Evolutionary conservation across 35 echinoderm and acorn worm genomes (phyloP).

Genomic region (Strongylocentrotus purpuratus): DNA sequence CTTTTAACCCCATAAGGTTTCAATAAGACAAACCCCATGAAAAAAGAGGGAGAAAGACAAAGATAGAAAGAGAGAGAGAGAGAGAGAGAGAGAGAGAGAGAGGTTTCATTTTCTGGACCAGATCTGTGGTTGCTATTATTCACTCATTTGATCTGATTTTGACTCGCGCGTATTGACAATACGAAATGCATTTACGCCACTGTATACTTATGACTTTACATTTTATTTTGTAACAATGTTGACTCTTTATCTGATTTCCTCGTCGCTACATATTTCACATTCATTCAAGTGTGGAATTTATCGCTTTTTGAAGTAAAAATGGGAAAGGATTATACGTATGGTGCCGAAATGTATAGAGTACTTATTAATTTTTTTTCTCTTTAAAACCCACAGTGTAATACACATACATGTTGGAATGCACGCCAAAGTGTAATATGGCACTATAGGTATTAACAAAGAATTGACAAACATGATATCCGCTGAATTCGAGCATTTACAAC

Average conservation of each 20-base stretch:
- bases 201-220: background rate
- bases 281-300: background rate
- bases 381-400: too few relatives aligned
- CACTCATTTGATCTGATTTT: background rate
- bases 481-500: too few relatives aligned
- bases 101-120: background rate
- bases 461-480: too few relatives aligned
- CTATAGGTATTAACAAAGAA: too few relatives aligned
- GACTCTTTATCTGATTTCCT: too few relatives aligned
- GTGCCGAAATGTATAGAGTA: background rate
- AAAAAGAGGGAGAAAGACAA: background rate
- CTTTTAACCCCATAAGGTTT: conserved; percentile 26
- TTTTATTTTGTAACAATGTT: background rate
- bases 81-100: background rate
- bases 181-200: background rate
- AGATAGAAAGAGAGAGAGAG: too few relatives aligned
- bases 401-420: too few relatives aligned
- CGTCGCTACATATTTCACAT: background rate
- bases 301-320: background rate
- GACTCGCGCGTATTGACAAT: background rate
- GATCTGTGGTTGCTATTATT: background rate
- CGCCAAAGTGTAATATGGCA: too few relatives aligned
- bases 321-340: too few relatives aligned
- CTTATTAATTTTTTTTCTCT: background rate
- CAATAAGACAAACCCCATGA: background rate